These are phyloP conservation scores for Torymus aiolomorphi DNA, from an alignment of 2,888 invertebrate genomes.

Conservation along the genomic window DNA sequence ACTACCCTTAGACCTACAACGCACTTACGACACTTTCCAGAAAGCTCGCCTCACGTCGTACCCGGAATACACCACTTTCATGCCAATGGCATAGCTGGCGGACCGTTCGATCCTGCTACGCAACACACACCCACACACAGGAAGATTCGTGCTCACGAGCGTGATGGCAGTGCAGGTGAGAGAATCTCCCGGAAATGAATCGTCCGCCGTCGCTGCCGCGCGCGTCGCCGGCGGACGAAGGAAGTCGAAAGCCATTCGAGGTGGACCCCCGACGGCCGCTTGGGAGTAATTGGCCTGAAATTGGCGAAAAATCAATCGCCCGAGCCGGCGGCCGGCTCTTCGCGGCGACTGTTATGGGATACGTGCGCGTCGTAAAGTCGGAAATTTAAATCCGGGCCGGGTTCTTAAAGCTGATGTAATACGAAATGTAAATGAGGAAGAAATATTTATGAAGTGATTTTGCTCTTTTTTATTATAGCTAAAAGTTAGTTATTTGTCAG, in stretches of 20 bases:
- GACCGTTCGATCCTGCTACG: neutral
- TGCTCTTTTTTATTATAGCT: too few relatives aligned
- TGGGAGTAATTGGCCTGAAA: constrained; percentile 68
- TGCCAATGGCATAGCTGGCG: constrained; percentile 30
- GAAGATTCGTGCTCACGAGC: neutral
- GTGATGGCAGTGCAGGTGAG: constrained; percentile 61
- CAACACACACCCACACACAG: neutral
- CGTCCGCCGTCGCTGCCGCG: constrained; percentile 57
- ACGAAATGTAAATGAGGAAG: too few relatives aligned
- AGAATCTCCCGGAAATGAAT: constrained; percentile 66
- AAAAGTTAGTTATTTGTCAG: too few relatives aligned
- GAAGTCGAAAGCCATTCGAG: constrained; percentile 64
- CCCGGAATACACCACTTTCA: neutral
- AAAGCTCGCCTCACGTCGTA: too few relatives aligned
- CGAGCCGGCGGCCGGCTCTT: constrained; percentile 7
- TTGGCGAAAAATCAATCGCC: constrained; percentile 67
- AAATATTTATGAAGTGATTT: too few relatives aligned
- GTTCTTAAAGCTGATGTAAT: too few relatives aligned
- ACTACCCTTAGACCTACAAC: neutral
- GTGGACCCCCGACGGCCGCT: constrained; percentile 48
- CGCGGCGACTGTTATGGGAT: neutral
- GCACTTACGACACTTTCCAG: neutral
- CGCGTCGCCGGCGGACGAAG: constrained; percentile 54
- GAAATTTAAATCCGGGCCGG: too few relatives aligned
- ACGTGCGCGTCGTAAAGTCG: neutral